Conservation (phyloP, 2,888 invertebrate species). For the Acanthopleura granulata region DNA sequence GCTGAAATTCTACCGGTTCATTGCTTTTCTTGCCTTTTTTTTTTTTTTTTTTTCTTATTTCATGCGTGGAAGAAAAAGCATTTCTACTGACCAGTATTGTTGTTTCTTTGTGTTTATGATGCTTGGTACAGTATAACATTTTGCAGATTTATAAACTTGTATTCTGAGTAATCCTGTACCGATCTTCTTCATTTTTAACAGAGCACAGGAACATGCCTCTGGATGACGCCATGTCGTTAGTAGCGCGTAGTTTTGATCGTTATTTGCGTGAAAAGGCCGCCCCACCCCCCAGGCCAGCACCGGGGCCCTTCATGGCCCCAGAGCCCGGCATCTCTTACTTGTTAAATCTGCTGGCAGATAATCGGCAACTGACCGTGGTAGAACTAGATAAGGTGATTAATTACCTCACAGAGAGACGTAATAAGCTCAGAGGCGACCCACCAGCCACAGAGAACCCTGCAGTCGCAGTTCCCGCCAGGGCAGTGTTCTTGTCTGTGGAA, state of each 20-base stretch:
- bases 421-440: conserved; percentile 60
- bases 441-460: background rate
- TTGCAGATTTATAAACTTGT: too few species aligned
- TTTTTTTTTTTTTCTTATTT: too few species aligned
- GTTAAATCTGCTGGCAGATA: conserved; percentile 86
- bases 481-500: background rate
- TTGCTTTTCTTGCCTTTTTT: too few species aligned
- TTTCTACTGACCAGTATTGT: too few species aligned
- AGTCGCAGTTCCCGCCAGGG: conserved; percentile 5
- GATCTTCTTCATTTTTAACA: conserved; percentile 63
- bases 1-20: too few species aligned
- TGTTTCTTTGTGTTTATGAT: too few species aligned
- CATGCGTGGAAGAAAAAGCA: too few species aligned
- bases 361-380: conserved; percentile 73
- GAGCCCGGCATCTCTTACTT: conserved; percentile 69
- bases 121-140: too few species aligned
- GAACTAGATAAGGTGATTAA: conserved; percentile 66
- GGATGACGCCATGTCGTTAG: conserved; percentile 87
- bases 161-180: conserved; percentile 10
- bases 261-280: conserved; percentile 61
- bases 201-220: conserved; percentile 97
- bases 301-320: conserved; percentile 52
- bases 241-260: conserved; percentile 73
- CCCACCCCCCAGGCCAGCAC: conserved; percentile 30
- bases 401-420: conserved; percentile 81